Base-by-base conservation (phyloP, 2,797 vertebrate genomes). In the Anas acuta region DNA sequence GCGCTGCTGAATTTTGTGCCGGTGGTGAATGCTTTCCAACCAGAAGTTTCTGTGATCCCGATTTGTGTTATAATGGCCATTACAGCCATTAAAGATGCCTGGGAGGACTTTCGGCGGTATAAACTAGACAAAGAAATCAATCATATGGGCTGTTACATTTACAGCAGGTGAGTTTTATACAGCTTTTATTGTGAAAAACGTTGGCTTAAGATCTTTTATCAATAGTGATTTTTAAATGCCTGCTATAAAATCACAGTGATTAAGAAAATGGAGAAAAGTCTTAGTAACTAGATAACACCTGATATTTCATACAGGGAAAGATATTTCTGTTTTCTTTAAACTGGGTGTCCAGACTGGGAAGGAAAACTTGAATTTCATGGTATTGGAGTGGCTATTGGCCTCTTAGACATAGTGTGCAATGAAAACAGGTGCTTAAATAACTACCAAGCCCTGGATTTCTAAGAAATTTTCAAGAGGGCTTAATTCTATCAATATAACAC, bases 21-120 rank as follows among this genome's bases (percentile, higher is more conserved):
- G 0, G 96, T 98, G 45, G 97, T 99, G 94, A 99, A 98, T 8
- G 99, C 99, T 25, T 99, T 99, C 95, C 97, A 99, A 85, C 99
- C 99, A 3, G 98, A 97, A 69, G 97, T 99, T 39, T 98, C 98
- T 69, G 22, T 98, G 72, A 98, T 99, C 84, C 99, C 99, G 4
- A 97, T 99, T 72, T 98, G 98, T 93, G 73, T 98, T 84, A 99
- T 99, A 61, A 93, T 99, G 96, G 93, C 96, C 3, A 95, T 99
- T 65, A 99, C 99, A 1, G 99, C 99, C 65, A 79, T 99, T 70
- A 99, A 99, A 94, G 99, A 99, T 15, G 98, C 98, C 71, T 99
- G 99, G 98, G 99, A 99, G 91, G 99, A 99, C 95, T 98, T 99
- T 95, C 97, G 98, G 87, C 97, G 99, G 47, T 99, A 98, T 95